phyloP scores from a whole-genome alignment of 2,113 vertebrate genomes.

The Hucho hucho region DNA sequence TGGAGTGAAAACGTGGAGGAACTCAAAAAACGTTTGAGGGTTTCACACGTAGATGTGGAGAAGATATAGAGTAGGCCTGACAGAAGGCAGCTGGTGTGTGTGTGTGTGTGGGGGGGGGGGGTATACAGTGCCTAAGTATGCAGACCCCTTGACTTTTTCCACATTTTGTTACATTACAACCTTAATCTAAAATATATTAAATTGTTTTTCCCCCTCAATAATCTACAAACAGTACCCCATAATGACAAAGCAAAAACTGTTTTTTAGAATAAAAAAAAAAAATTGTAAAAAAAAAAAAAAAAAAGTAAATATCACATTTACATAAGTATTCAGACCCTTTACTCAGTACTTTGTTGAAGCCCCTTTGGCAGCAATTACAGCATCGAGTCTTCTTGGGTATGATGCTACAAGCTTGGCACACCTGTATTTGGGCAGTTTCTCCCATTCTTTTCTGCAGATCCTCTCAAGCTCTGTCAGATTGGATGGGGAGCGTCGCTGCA shows the following conservation, averaged over 20 bases:
- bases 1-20: conserved; percentile 43
- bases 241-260: no score
- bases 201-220: no score
- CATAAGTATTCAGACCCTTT: conserved; percentile 42
- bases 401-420: no score
- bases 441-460: no score
- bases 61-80: conserved; percentile 56
- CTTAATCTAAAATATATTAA: neutral
- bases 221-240: no score
- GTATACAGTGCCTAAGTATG: conserved; percentile 43
- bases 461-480: conserved; percentile 17
- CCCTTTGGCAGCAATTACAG: conserved; percentile 61
- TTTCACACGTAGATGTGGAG: conserved; percentile 56
- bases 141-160: conserved; percentile 2
- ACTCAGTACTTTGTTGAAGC: conserved; percentile 39
- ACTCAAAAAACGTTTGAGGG: conserved; percentile 19
- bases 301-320: no score
- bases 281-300: no score
- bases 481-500: neutral
- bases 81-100: conserved; percentile 56
- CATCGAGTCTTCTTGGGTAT: conserved; percentile 44
- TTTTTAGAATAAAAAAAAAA: no score
- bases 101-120: conserved; percentile 32
- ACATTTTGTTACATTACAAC: no score
- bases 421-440: no score